phyloP scores from a whole-genome alignment of 2,888 invertebrate species.

The Coleophora deauratella region DNA sequence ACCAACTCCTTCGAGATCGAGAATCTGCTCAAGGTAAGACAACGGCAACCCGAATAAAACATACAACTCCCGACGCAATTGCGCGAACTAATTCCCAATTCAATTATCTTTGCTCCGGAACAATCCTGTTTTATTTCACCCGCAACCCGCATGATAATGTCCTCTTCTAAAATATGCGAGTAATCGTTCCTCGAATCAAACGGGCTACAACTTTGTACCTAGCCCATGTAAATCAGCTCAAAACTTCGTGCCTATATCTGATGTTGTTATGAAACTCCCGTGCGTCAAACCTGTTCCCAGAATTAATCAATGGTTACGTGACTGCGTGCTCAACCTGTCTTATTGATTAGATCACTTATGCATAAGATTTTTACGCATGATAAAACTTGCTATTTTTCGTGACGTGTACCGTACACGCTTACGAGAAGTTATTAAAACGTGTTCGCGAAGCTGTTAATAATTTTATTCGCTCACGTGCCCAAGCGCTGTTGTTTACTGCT shows the following conservation, averaged over 20 bases:
- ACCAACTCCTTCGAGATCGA: constrained; percentile 97
- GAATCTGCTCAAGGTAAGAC: constrained; percentile 86
- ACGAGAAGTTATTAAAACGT: too few relatives aligned
- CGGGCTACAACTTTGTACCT: constrained; percentile 22
- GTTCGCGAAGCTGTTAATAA: too few relatives aligned
- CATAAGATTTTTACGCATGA: too few relatives aligned
- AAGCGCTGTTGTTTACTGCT: background rate
- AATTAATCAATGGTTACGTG: constrained; percentile 17
- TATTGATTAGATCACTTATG: constrained; percentile 4
- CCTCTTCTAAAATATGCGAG: constrained; percentile 42
- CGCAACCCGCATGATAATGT: constrained; percentile 44
- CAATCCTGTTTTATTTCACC: constrained; percentile 41
- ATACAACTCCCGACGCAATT: constrained; percentile 27
- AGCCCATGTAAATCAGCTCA: constrained; percentile 28
- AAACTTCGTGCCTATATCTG: constrained; percentile 27
- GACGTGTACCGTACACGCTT: too few relatives aligned
- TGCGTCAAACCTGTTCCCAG: constrained; percentile 6
- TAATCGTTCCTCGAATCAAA: constrained; percentile 36
- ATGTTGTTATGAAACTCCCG: constrained; percentile 5
- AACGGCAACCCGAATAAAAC: constrained; percentile 9
- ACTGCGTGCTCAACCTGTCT: constrained; percentile 20
- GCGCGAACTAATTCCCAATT: constrained; percentile 37
- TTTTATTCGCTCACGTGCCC: too few relatives aligned
- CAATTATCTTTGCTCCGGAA: constrained; percentile 40
- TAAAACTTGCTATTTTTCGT: background rate